Evolutionary conservation across 2,797 vertebrate genomes (phyloP).

Genomic region (Myotis vivesi): DNA sequence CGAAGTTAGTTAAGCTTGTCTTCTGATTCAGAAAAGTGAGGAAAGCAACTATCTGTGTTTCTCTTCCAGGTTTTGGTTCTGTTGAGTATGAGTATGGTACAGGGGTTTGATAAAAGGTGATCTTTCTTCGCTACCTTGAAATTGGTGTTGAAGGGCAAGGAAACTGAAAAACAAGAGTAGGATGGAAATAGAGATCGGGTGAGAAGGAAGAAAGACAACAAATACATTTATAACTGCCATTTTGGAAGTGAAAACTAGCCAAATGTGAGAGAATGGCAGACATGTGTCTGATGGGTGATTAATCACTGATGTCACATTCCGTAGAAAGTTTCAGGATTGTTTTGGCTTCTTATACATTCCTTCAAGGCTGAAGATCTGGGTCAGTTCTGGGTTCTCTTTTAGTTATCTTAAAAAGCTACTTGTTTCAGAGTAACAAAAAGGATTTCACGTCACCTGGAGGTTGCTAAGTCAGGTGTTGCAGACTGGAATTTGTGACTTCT

Average conservation of each 20-base stretch:
- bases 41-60: neutral
- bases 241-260: conserved; percentile 31
- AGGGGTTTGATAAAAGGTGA: neutral
- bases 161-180: neutral
- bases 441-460: neutral
- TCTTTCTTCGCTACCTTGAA: conserved; percentile 16
- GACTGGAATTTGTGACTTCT: conserved; percentile 9
- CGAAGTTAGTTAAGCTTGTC: neutral
- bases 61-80: conserved; percentile 14
- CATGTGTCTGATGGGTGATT: neutral
- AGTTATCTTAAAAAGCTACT: neutral
- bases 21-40: conserved; percentile 30
- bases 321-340: neutral
- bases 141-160: neutral
- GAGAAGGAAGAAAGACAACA: neutral
- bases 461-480: neutral
- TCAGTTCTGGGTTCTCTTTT: conserved; percentile 42
- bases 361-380: conserved; percentile 12
- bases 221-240: conserved; percentile 31
- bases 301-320: neutral
- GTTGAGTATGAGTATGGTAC: neutral
- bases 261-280: neutral
- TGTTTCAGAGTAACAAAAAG: neutral
- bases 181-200: neutral
- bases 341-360: conserved; percentile 11